A percentile compares a stretch with the other conserved stretches of the same genome.
Evolutionary conservation across 2,113 vertebrate genomes (phyloP).

Genomic region (Corythaixoides concolor): DNA sequence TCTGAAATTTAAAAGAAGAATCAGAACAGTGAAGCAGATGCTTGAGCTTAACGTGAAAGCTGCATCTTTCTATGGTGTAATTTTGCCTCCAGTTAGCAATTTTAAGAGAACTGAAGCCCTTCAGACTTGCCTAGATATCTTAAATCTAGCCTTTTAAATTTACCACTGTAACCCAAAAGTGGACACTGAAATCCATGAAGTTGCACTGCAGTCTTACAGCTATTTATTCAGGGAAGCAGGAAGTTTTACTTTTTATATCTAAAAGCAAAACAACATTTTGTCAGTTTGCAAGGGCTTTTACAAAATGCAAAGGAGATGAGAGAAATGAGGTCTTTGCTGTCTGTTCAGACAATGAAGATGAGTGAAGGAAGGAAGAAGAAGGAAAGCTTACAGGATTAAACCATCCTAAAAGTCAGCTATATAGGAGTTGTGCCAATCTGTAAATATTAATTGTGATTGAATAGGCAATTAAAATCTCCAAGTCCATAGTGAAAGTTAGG

Average conservation of each 20-base stretch:
- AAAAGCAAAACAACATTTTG: neutral
- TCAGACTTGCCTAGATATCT: neutral
- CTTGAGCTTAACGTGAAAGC: neutral
- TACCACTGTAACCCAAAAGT: neutral
- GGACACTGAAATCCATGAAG: neutral
- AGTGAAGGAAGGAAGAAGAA: neutral
- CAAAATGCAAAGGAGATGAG: neutral
- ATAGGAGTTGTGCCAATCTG: neutral
- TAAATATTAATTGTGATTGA: neutral
- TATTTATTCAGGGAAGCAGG: neutral
- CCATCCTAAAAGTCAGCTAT: neutral
- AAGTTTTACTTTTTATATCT: neutral
- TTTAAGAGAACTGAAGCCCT: neutral
- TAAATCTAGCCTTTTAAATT: neutral
- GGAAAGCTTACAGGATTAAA: neutral
- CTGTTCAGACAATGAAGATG: neutral
- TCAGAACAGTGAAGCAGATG: neutral
- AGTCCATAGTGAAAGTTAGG: neutral
- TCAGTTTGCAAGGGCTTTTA: neutral
- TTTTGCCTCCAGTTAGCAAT: neutral
- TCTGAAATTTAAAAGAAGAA: neutral
- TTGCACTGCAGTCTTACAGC: neutral
- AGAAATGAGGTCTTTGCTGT: neutral
- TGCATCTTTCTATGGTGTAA: neutral
- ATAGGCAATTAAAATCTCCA: neutral